A percentile compares a stretch with the other conserved stretches of the same genome.
Evolutionary conservation across 2,113 vertebrate species (phyloP).

Genomic region (Atrichornis clamosus): DNA sequence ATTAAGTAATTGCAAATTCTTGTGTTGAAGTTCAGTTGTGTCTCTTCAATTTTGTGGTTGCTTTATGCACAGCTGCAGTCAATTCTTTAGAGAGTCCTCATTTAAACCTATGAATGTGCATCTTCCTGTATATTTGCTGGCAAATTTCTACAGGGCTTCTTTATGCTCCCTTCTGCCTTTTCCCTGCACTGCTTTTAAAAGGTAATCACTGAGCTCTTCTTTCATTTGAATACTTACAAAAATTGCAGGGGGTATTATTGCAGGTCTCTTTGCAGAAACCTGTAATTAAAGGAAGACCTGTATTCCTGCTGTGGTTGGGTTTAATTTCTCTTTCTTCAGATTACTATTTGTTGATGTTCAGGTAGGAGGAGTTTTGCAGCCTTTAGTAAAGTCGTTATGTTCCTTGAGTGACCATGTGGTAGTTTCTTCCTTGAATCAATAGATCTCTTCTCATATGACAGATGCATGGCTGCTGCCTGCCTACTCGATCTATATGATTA

Average conservation of each 20-base stretch:
- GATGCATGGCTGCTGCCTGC: background rate
- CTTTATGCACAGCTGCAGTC: background rate
- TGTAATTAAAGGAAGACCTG: conserved; percentile 8
- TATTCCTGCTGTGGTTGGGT: background rate
- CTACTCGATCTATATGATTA: background rate
- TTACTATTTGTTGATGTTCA: background rate
- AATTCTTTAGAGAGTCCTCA: background rate
- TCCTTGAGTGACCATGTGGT: background rate
- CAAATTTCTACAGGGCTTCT: background rate
- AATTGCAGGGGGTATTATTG: background rate
- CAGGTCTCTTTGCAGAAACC: background rate
- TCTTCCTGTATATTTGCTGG: background rate
- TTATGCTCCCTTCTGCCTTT: background rate
- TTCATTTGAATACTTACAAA: background rate
- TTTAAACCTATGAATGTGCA: background rate
- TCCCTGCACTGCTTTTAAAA: background rate
- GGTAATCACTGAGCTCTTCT: background rate
- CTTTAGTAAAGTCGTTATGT: background rate
- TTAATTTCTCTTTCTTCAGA: background rate
- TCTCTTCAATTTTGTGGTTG: background rate
- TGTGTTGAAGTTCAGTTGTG: background rate
- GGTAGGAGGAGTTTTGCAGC: background rate
- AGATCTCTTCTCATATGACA: background rate
- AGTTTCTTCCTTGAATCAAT: background rate
- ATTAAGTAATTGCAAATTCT: background rate